Base-by-base conservation (phyloP, 2,888 invertebrate genomes). In the Nemoura dubitans region DNA sequence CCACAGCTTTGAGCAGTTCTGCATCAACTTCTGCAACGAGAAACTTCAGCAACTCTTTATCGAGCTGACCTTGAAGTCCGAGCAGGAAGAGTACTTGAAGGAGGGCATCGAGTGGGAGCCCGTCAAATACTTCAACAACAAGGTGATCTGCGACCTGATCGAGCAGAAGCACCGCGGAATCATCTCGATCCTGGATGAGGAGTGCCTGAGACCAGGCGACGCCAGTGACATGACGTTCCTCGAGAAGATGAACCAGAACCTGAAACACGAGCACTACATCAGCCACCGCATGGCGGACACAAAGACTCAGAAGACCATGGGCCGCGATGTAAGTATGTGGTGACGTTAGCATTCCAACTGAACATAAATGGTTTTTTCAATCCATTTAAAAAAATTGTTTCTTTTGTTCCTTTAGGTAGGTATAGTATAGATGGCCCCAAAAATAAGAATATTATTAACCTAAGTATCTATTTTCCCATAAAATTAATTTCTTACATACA, bases 21-120 rank as follows among this genome's bases (percentile, higher is more conserved):
- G 98, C 92, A 98, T 98, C 88, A 98, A 98, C 92, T 98, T 96
- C 92, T 98, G 98, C 91, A 98, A 98, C 91, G 98, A 98, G 92
- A 98, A 98, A 91, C 93, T 98, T 88, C 98, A 98, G 91, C 98
- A 98, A 92, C 92, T 98, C 88, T 98, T 98, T 92, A 98, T 98
- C 90, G 96, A 98, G 91, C 92, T 98, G 90, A 98, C 98, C 0
- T 92, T 98, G 77, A 97, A 96, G 90, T 97, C 97, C 21, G 98
- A 98, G 91, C 98, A 98, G 91, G 97, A 98, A 90, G 98, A 98
- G 91, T 98, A 98, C 90, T 92, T 95, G 76, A 94, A 95, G 85
- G 98, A 98, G 91, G 98, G 98, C 87, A 98, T 98, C 90, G 95
- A 96, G 90, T 98, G 98, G 98, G 96, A 96, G 89, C 95, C 96